These are phyloP conservation scores for Dipodomys spectabilis DNA, from an alignment of 2,113 vertebrate species.

Conservation along the genomic window DNA sequence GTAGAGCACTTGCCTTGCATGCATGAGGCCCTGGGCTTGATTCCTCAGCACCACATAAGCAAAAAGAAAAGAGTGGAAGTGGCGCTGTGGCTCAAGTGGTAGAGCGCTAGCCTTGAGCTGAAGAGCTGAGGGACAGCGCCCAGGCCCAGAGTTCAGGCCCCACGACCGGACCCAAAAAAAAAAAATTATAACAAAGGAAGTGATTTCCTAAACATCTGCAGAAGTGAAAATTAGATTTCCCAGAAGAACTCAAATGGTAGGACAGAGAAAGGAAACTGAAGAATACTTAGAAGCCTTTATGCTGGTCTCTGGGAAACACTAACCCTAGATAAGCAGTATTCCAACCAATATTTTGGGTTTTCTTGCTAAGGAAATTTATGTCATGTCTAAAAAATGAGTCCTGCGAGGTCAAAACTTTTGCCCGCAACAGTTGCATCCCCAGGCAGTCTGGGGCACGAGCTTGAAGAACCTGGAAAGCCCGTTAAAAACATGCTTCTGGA, in stretches of 20 bases:
- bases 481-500: too few relatives aligned
- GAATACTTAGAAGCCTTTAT: neutral
- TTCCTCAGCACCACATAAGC: too few relatives aligned
- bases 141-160: too few relatives aligned
- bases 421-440: neutral
- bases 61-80: too few relatives aligned
- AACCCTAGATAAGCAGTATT: neutral
- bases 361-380: neutral
- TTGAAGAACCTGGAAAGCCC: too few relatives aligned
- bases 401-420: neutral
- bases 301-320: neutral
- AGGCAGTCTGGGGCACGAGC: too few relatives aligned
- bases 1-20: too few relatives aligned
- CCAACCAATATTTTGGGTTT: neutral
- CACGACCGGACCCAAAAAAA: neutral
- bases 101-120: too few relatives aligned
- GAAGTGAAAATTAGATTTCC: neutral
- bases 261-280: neutral
- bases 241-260: neutral
- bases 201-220: neutral
- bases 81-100: too few relatives aligned
- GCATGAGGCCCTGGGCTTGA: too few relatives aligned
- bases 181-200: neutral
- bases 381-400: neutral
- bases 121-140: too few relatives aligned